These are phyloP conservation scores for Cepaea nemoralis DNA, from an alignment of 1,140 invertebrate genomes.

Conservation along the genomic window DNA sequence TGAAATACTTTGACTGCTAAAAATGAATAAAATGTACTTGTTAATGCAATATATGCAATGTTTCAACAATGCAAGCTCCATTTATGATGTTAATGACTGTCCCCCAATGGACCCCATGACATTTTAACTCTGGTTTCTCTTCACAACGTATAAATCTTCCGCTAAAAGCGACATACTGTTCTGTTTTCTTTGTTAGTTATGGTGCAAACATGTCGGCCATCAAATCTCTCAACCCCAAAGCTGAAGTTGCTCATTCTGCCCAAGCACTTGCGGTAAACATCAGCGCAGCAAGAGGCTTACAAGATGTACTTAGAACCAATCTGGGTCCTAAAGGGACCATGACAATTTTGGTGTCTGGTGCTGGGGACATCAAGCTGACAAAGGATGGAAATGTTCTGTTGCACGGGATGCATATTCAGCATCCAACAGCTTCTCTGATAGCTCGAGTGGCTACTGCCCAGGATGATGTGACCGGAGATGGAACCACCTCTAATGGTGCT, in stretches of 20 bases:
- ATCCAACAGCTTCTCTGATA: conserved; percentile 97
- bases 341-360: conserved; percentile 99
- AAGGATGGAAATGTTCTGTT: conserved; percentile 99
- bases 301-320: conserved; percentile 98
- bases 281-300: conserved; percentile 95
- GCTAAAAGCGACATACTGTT: too few species aligned
- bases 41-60: too few species aligned
- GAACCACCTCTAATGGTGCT: conserved; percentile 98
- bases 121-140: too few species aligned
- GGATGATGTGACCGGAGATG: conserved; percentile 98
- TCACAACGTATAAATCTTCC: too few species aligned
- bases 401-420: conserved; percentile 99
- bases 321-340: conserved; percentile 98
- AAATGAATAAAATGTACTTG: too few species aligned
- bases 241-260: conserved; percentile 96
- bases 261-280: conserved; percentile 97
- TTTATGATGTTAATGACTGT: too few species aligned
- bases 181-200: too few species aligned
- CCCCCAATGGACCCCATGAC: too few species aligned
- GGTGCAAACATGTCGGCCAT: conserved; percentile 91
- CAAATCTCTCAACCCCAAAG: conserved; percentile 97
- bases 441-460: conserved; percentile 98
- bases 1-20: too few species aligned
- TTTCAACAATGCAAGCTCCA: too few species aligned
- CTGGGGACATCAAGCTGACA: conserved; percentile 99